phyloP scores from a whole-genome alignment of 2,113 vertebrate genomes.

The Cisticola juncidis region DNA sequence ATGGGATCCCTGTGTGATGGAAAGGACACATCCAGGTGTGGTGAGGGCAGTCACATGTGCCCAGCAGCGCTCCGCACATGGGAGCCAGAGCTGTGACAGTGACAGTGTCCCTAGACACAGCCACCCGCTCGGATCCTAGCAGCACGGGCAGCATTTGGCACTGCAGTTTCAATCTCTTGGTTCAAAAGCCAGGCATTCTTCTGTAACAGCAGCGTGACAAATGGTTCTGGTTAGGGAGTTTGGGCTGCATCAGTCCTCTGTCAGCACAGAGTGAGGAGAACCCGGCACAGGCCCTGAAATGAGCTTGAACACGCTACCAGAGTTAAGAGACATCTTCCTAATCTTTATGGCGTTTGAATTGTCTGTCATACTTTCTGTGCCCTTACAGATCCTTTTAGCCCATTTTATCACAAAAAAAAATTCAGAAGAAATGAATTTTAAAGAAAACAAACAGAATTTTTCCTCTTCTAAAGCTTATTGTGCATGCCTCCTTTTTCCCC shows the following conservation, averaged over 20 bases:
- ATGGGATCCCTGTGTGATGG: not conserved
- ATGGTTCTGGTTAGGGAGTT: not conserved
- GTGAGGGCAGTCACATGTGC: rapidly evolving
- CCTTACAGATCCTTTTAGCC: not conserved
- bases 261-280: not conserved
- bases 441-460: not conserved
- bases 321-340: not conserved
- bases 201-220: rapidly evolving
- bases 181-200: not conserved
- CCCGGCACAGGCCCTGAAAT: not conserved
- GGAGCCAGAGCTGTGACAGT: not conserved
- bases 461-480: not conserved
- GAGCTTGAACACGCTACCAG: not conserved
- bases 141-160: not conserved
- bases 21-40: not conserved
- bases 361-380: not conserved
- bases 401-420: not conserved
- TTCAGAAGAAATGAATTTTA: not conserved
- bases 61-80: not conserved
- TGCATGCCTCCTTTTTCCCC: not conserved
- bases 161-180: not conserved
- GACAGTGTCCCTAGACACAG: not conserved
- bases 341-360: not conserved
- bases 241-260: not conserved
- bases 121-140: rapidly evolving